Evolutionary conservation across 30 jellyfish, hydroid and myxozoan genomes (phyloP), one percentile per base, ranked within the genome.

Genomic region (Catostylus mosaicus): DNA sequence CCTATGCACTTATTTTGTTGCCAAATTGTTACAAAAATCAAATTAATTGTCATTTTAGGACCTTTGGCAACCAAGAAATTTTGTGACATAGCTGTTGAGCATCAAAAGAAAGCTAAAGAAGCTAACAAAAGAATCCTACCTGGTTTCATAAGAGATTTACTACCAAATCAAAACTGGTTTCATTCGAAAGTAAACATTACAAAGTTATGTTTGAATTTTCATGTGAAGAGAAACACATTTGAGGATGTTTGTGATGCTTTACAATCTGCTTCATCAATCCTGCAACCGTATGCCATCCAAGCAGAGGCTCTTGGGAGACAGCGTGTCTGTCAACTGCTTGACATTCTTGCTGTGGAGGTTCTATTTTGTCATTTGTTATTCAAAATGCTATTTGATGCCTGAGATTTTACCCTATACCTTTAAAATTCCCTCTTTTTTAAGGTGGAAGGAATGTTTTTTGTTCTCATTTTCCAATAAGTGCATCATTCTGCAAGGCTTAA

Each of bases 231-330:
- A 36, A 76, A 75, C 63, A 75, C 19, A 14, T 52, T 4, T 75
- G 75, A 75, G 16, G 64, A 32, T 2, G 56, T 54, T 19, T 30
- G 10, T 33, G 22, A 18, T 29, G 64, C 75, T 57, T 8, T 75
- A 32, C 11, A 23, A 33, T 45, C 27, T 3, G 67, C 24, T 4
- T 30, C 76, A 31, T 19, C n/a, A 20, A 18, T 22, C 34, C 73
- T 75, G 75, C 14, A 11, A 30, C 86, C 86, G 2, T 75, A 52
- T 75, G 75, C 64, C 57, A 51, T 75, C 26, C 30, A 75, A 56
- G 73, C 86, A 27, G 86, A 75, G 9, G 62, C 64, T 51, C 45
- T 75, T 56, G 86, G 75, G n/a, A 38, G 0, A 26, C 35, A 35
- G 34, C n/a, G 59, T 0, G 37, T 75, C 2, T 10, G 57, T 30